Evolutionary conservation across 2,797 vertebrate genomes (phyloP).

Genomic region (Lophotriccus pileatus): DNA sequence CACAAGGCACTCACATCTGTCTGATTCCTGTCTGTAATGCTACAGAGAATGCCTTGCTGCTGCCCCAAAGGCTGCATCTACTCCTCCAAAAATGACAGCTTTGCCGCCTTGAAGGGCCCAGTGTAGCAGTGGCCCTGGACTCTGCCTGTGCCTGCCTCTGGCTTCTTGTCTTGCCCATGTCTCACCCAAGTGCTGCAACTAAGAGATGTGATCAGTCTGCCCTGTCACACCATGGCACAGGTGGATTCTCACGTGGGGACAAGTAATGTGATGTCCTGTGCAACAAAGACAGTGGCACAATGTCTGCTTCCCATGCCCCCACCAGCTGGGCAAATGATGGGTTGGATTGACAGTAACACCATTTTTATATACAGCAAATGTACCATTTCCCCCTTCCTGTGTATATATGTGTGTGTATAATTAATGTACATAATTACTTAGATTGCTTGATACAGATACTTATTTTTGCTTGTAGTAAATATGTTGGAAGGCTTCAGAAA

Average conservation of each 20-base stretch:
- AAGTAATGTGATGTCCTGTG: rapidly evolving
- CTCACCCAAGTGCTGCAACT: rapidly evolving
- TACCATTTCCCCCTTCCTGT: background rate
- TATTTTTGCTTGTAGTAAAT: constrained; percentile 24
- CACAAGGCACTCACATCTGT: background rate
- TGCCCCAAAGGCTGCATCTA: background rate
- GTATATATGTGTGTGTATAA: background rate
- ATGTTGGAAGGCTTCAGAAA: background rate
- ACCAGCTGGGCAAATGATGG: background rate
- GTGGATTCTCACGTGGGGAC: rapidly evolving
- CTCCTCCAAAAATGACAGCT: background rate
- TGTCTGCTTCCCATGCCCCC: background rate
- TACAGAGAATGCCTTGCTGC: background rate
- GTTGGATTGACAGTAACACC: background rate
- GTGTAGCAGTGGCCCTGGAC: background rate
- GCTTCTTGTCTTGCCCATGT: rapidly evolving
- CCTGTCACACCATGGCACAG: rapidly evolving
- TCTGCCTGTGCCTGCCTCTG: rapidly evolving
- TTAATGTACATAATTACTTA: background rate
- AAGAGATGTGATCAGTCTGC: background rate
- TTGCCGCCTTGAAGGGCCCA: rapidly evolving
- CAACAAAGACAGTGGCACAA: rapidly evolving
- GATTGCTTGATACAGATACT: background rate
- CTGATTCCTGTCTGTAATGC: background rate
- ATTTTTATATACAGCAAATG: background rate